Percentiles rank a stretch among this genome's conserved stretches.
Evolutionary conservation across 2,797 vertebrate species (phyloP).

Genomic region (Zenarchopterus dispar): DNA sequence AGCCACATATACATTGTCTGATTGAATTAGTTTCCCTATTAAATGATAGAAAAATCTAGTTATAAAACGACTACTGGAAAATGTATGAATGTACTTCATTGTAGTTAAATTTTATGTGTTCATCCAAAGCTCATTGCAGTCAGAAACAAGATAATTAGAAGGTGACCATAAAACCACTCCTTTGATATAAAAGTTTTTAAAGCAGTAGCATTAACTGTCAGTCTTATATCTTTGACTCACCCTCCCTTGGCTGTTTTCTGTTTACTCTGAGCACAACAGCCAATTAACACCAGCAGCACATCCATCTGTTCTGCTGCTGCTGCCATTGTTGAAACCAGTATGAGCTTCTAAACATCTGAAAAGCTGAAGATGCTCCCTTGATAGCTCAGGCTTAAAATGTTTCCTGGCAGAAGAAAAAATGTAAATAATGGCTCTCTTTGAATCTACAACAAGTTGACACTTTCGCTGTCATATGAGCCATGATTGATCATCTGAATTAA

Average conservation of each 20-base stretch:
- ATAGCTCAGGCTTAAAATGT: conserved; percentile 30
- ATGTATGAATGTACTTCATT: conserved; percentile 3
- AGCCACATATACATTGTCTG: not conserved
- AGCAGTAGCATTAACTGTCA: conserved; percentile 11
- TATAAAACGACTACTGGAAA: not conserved
- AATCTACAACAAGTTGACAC: conserved; percentile 43
- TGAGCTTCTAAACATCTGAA: conserved; percentile 29
- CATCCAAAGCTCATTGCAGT: not conserved
- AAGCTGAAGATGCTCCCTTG: conserved; percentile 6
- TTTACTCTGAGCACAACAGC: conserved; percentile 31
- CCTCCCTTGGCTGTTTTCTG: conserved; percentile 22
- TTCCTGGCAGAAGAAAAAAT: conserved; percentile 33
- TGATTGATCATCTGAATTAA: conserved; percentile 63
- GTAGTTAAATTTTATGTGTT: not conserved
- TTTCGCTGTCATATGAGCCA: conserved; percentile 60
- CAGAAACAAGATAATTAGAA: conserved; percentile 35
- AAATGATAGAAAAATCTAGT: not conserved
- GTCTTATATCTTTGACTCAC: not conserved
- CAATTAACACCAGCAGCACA: conserved; percentile 55
- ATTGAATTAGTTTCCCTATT: not conserved
- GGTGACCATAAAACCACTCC: conserved; percentile 22
- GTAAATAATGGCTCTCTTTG: conserved; percentile 27
- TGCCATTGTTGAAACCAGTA: conserved; percentile 30
- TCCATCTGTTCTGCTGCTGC: conserved; percentile 49
- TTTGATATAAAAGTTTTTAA: conserved; percentile 14